phyloP scores from a whole-genome alignment of 2,797 vertebrate species.

The Pelodytes ibericus region DNA sequence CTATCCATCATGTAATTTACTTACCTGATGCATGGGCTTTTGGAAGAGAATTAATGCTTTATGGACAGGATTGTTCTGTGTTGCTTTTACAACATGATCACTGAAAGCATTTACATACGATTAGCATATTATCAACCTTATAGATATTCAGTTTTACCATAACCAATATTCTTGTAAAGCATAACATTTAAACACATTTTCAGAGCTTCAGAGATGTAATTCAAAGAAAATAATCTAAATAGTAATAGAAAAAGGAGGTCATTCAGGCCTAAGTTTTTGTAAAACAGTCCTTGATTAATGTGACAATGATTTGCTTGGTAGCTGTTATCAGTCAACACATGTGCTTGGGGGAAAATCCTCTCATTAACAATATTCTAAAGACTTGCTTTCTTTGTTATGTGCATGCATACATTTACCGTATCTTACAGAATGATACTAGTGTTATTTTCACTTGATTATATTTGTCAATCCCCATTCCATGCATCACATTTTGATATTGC shows the following conservation, averaged over 20 bases:
- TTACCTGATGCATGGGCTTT: too few relatives aligned
- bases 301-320: conserved; percentile 17
- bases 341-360: conserved; percentile 16
- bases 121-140: too few relatives aligned
- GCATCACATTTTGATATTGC: not conserved
- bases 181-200: too few relatives aligned
- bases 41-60: too few relatives aligned
- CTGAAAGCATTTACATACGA: too few relatives aligned
- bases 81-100: too few relatives aligned
- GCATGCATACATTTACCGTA: conserved; percentile 12
- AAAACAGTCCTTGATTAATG: conserved; percentile 11
- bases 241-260: not conserved
- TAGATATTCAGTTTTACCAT: too few relatives aligned
- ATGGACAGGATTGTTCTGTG: too few relatives aligned
- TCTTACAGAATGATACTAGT: not conserved
- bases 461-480: not conserved
- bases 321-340: conserved; percentile 21
- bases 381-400: not conserved
- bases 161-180: too few relatives aligned
- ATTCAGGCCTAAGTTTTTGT: not conserved
- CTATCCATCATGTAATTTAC: too few relatives aligned
- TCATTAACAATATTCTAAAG: conserved; percentile 24
- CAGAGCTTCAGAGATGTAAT: too few relatives aligned
- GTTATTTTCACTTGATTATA: not conserved
- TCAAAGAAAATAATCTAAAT: too few relatives aligned